Conservation (phyloP, 2,888 invertebrate species). For the Linyphia triangularis region DNA sequence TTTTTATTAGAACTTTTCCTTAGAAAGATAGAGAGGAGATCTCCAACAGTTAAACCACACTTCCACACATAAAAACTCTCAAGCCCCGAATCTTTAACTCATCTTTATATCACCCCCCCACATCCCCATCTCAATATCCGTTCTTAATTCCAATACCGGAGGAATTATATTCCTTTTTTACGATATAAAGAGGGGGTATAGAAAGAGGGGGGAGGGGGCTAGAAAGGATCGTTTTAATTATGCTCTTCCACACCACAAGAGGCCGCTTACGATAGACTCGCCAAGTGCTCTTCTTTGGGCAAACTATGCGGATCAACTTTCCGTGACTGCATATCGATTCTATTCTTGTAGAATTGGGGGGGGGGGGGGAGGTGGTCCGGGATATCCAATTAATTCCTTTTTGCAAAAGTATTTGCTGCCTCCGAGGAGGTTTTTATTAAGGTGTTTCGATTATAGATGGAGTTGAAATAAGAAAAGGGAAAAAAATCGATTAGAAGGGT, state of each 20-base stretch:
- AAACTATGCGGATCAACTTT: constrained; percentile 35
- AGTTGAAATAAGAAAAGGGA: not conserved
- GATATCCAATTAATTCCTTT: constrained; percentile 14
- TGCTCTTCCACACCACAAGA: not conserved
- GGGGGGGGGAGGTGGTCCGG: not conserved
- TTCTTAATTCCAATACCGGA: not conserved
- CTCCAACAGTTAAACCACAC: too few species aligned
- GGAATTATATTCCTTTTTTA: not conserved
- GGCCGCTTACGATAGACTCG: not conserved
- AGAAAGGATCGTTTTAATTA: constrained; percentile 31
- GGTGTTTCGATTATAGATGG: not conserved
- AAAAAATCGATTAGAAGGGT: too few species aligned
- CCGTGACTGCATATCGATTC: constrained; percentile 8
- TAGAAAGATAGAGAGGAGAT: too few species aligned
- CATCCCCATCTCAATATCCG: not conserved
- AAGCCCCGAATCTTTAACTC: not conserved
- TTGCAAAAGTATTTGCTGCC: not conserved
- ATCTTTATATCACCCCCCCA: too few species aligned
- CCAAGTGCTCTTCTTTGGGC: constrained; percentile 31
- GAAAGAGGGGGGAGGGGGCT: too few species aligned
- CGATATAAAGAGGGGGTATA: too few species aligned
- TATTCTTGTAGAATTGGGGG: not conserved
- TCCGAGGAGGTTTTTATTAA: constrained; percentile 3
- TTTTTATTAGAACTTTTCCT: too few species aligned
- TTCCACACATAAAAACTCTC: too few species aligned